These are phyloP conservation scores for Pangasius djambal DNA, from an alignment of 2,797 vertebrate species.

Conservation along the genomic window DNA sequence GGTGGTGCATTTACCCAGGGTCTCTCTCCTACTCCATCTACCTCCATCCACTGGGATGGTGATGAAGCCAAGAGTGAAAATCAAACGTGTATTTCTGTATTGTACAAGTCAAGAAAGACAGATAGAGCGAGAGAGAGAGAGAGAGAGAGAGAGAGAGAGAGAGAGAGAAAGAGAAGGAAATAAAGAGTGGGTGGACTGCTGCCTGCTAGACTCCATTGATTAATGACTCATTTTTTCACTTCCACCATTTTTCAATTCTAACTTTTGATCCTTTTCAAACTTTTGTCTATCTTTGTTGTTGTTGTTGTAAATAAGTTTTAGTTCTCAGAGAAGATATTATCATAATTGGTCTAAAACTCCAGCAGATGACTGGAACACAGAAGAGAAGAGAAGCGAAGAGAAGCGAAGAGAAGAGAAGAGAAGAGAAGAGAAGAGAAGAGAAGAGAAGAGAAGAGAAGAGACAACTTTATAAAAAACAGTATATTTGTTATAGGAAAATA, in stretches of 20 bases:
- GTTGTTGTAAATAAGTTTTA: not conserved
- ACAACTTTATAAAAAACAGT: too few species aligned
- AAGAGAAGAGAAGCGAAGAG: too few species aligned
- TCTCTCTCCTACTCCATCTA: constrained; percentile 49
- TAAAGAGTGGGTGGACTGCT: constrained; percentile 53
- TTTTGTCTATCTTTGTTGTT: not conserved
- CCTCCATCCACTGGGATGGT: constrained; percentile 39
- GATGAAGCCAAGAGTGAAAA: constrained; percentile 42
- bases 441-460: too few species aligned
- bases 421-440: too few species aligned
- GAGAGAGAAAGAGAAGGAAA: constrained; percentile 60
- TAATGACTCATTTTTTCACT: constrained; percentile 74
- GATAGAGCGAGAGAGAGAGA: constrained; percentile 44
- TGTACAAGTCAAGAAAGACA: not conserved
- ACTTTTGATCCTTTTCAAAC: constrained; percentile 48
- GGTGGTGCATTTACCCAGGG: constrained; percentile 26
- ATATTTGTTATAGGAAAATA: too few species aligned
- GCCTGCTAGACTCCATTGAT: constrained; percentile 68
- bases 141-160: constrained; percentile 45
- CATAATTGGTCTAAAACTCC: not conserved
- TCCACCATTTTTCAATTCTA: constrained; percentile 65
- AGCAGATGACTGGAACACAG: not conserved
- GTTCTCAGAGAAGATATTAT: not conserved
- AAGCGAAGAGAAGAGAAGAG: too few species aligned
- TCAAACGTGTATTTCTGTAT: constrained; percentile 10